Evolutionary conservation across 2,797 vertebrate species (phyloP).

Genomic region (Halcyon chelicuti): DNA sequence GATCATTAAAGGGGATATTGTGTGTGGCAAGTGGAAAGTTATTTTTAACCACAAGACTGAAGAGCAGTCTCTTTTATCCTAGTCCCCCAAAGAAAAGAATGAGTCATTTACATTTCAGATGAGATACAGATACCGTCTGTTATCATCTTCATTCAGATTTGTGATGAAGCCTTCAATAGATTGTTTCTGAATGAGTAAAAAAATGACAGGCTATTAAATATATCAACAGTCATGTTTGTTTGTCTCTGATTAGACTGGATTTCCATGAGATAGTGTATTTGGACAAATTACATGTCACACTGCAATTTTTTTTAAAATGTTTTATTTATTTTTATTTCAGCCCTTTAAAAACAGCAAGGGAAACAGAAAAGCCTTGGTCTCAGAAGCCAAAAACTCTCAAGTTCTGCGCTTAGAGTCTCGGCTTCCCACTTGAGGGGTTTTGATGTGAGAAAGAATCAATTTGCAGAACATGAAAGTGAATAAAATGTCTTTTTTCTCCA

Average conservation of each 20-base stretch:
- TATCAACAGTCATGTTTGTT: neutral
- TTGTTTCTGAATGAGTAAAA: neutral
- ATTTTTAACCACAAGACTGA: slow-evolving; percentile 49
- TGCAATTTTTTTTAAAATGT: neutral
- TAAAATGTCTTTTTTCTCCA: neutral
- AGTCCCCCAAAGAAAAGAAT: slow-evolving; percentile 29
- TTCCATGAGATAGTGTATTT: neutral
- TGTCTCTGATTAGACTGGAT: neutral
- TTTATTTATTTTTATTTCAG: neutral
- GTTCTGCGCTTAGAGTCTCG: neutral
- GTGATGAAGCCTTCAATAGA: neutral
- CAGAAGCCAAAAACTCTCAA: neutral
- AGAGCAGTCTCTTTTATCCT: slow-evolving; percentile 28
- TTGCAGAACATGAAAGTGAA: neutral
- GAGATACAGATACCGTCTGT: slow-evolving; percentile 35
- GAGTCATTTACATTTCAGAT: slow-evolving; percentile 61
- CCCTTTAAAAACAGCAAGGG: neutral
- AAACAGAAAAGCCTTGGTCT: neutral
- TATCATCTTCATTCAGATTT: slow-evolving; percentile 41
- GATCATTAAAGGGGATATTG: slow-evolving; percentile 34
- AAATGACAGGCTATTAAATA: neutral
- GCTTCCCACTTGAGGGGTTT: neutral
- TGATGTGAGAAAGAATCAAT: neutral
- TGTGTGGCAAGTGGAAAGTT: neutral
- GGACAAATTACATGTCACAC: neutral